Evolutionary conservation across 1,140 invertebrate species (phyloP), one percentile per base, ranked within the genome.

Genomic region (Orius laevigatus): DNA sequence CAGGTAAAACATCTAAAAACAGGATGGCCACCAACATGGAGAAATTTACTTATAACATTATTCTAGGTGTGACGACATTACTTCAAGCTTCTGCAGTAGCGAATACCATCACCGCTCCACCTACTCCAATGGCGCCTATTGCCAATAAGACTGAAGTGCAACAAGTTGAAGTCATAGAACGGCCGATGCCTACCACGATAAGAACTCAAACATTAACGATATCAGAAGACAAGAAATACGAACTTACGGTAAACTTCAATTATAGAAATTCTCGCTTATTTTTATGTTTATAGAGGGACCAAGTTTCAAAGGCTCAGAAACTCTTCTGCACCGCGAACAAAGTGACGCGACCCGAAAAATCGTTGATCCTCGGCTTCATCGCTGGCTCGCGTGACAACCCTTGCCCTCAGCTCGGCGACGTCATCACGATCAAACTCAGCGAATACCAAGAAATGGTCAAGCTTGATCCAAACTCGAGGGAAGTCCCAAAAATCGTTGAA

Each of bases 341-440:
- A 65, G 89, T 96, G 35, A 95, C 91, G 1, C 67, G 92, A 55
- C 90, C 91, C 2, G 92, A 97, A 58, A 97, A 97, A 62, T 91
- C 92, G 34, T 78, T 96, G 31, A 98, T 98, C 60, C 72, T 98
- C 16, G 91, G 92, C 52, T 98, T 98, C 60, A 96, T 98, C 88
- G 92, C 92, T 55, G 93, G 93, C 1, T 87, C 86, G 5, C 76
- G 88, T 70, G 84, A 91, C 58, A 94, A 95, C 67, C 90, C 91
- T 0, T 92, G 89, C 69, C 89, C 89, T 5, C 84, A 92, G 66
- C 70, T 92, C 55, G 89, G 89, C 52, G 87, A 88, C 61, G 83
- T 94, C 57, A 81, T 93, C 0, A 93, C 87, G 40, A 91, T 95
- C 47, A 88, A 90, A 67, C 68, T 94, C 33, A 88, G 82, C 49